Base-by-base conservation (phyloP, 2,888 invertebrate species). In the Spatulosminthurus flaviceps region DNA sequence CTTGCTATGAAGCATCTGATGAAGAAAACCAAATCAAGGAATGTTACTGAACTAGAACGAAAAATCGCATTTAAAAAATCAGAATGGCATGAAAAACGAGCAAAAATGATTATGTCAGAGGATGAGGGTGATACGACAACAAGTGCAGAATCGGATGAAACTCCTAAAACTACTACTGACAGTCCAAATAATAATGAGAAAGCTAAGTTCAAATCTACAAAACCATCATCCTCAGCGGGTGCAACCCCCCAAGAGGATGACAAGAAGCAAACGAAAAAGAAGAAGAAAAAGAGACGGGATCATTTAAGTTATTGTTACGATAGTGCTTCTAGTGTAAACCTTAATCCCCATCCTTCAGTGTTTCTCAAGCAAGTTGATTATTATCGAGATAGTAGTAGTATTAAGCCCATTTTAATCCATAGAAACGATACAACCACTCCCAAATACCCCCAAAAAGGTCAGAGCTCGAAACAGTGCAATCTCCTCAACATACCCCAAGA, bases 1-100 rank as follows among this genome's bases (percentile, higher is more conserved):
- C 24, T 64, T 64, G 64, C 24, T 51, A 64, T 64, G 64, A 64
- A 64, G 64, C 64, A 64, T 64, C 26, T 64, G 64, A 64, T 64
- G 64, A 64, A 64, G 2, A 64, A 64, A 26, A 64, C 64, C 24
- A 64, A 64, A 24, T 64, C 64, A 22, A 64, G 24, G 24, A 64
- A 21, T 24, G 4, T 22, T 5, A 64, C 11, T 4, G 24, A 64
- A 9, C 26, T 64, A 16, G 64, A 2, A 2, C 22, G 64, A 26
- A 9, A 64, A 9, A 26, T 64, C 7, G 64, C 64, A 11, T 64
- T 64, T 26, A 64, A 64, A 64, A 60, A 64, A 64, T 64, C 24
- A 64, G 24, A 64, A 24, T 64, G 64, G 64, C 21, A 64, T 22
- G 64, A 64, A 24, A 64, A 64, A 26, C 22, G 64, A 64, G 64